A percentile compares a stretch with the other conserved stretches of the same genome.
phyloP scores from a whole-genome alignment of 2,113 vertebrate species.

The Camelus bactrianus region DNA sequence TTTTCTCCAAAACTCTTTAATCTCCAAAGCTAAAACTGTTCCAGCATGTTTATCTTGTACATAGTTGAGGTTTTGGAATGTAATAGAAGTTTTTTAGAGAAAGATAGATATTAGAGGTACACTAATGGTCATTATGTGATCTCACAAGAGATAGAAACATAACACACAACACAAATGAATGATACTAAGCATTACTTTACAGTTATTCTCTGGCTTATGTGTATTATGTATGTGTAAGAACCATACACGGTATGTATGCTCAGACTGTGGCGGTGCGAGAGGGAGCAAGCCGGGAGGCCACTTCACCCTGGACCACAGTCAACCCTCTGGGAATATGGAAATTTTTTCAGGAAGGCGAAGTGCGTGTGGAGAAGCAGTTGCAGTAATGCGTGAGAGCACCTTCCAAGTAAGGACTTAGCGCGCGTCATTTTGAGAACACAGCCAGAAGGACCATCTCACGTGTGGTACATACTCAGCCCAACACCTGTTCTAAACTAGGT shows the following conservation, averaged over 20 bases:
- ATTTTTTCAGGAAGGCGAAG: neutral
- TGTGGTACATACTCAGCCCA: neutral
- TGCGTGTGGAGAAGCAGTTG: neutral
- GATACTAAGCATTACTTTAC: neutral
- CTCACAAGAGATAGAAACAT: neutral
- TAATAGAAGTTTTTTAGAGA: neutral
- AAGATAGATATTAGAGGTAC: neutral
- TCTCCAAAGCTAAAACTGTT: conserved; percentile 13
- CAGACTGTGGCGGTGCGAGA: neutral
- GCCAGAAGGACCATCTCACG: neutral
- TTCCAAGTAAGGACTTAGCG: neutral
- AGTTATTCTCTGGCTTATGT: neutral
- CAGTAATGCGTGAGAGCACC: neutral
- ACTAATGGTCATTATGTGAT: neutral
- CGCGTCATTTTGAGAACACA: neutral
- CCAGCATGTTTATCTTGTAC: neutral
- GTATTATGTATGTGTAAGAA: neutral
- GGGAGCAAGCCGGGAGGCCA: neutral
- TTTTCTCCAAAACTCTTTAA: neutral
- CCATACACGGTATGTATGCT: neutral
- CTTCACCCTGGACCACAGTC: neutral
- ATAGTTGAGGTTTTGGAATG: neutral
- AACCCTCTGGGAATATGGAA: neutral
- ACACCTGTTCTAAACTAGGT: neutral
- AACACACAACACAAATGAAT: neutral